Conservation (phyloP, 2,888 invertebrate species). For the Aporophyla lueneburgensis region DNA sequence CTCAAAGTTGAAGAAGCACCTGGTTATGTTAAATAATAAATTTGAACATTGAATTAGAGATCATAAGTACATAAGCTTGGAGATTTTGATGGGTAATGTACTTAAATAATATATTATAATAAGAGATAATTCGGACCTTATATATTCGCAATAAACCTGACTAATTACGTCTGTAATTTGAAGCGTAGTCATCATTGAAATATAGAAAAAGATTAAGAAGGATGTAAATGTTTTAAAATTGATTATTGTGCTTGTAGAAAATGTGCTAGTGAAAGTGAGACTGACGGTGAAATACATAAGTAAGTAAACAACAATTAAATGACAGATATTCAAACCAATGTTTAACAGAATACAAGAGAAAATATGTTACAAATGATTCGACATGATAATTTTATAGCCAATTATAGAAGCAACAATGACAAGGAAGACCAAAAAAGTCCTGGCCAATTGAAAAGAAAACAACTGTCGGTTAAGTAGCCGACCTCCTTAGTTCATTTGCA, state of each 20-base stretch:
- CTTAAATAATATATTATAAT: conserved; percentile 19
- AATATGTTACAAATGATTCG: not conserved
- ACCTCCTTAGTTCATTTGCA: no score
- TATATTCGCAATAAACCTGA: not conserved
- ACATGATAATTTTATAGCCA: not conserved
- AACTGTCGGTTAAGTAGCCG: no score
- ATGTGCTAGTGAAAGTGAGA: not conserved
- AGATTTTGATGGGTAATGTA: conserved; percentile 19
- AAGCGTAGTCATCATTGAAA: not conserved
- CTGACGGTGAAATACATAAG: no score
- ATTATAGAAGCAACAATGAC: not conserved
- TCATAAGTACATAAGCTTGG: conserved; percentile 25
- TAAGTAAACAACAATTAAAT: not conserved
- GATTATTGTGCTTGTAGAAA: not conserved
- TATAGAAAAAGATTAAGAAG: not conserved
- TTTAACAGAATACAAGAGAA: not conserved
- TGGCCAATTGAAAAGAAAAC: not conserved
- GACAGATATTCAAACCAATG: not conserved
- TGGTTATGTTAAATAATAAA: conserved; percentile 48
- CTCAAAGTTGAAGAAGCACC: conserved; percentile 38
- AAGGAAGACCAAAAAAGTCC: not conserved
- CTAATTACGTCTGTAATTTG: not conserved
- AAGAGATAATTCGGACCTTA: not conserved
- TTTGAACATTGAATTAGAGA: conserved; percentile 53
- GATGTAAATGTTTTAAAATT: no score